phyloP scores from a whole-genome alignment of 2,797 vertebrate genomes.

The Pyrocephalus nanus region DNA sequence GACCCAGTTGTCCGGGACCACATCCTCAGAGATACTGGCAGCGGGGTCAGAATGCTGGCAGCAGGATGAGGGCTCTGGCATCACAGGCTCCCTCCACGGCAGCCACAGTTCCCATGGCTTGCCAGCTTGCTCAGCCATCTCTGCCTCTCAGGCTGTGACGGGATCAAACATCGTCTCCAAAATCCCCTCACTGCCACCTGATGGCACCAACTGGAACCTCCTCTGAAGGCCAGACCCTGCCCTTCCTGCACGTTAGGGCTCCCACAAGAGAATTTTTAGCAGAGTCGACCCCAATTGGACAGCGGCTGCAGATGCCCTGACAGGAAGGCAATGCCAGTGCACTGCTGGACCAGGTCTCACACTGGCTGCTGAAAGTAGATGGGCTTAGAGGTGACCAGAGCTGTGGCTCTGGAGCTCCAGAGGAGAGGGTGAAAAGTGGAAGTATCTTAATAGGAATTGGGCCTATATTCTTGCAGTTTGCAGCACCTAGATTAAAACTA shows the following conservation, averaged over 20 bases:
- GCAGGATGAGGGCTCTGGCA: not conserved
- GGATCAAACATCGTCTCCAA: not conserved
- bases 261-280: not conserved
- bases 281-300: not conserved
- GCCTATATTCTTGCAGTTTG: not conserved
- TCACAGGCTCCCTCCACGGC: accelerated
- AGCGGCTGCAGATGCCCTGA: not conserved
- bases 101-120: not conserved
- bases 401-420: not conserved
- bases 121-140: not conserved
- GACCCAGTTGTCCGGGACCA: accelerated
- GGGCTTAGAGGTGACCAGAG: too few relatives aligned
- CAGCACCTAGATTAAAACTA: not conserved
- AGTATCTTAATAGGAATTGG: not conserved
- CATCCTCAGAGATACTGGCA: not conserved
- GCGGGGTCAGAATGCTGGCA: not conserved
- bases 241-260: not conserved
- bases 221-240: not conserved
- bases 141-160: accelerated
- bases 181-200: not conserved
- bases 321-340: accelerated
- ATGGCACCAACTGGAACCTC: not conserved
- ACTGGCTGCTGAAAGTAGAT: not conserved
- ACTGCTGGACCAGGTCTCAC: not conserved
- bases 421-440: not conserved